phyloP scores from a whole-genome alignment of 2,113 vertebrate genomes.

The Melanotaenia duboulayi region DNA sequence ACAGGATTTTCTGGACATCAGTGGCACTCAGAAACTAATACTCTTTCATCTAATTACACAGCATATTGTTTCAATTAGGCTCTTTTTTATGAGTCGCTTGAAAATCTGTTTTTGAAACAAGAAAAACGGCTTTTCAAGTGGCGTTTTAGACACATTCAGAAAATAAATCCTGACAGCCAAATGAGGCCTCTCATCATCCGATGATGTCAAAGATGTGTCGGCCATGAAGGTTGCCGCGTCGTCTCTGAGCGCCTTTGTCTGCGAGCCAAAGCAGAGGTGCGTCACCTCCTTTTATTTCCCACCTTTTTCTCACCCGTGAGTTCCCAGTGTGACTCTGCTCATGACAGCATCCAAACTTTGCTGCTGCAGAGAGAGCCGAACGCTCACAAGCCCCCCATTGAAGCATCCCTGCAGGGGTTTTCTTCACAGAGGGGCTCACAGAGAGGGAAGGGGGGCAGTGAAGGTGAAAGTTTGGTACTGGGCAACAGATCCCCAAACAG shows the following conservation, averaged over 20 bases:
- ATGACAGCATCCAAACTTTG: constrained; percentile 88
- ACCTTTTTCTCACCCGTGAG: constrained; percentile 79
- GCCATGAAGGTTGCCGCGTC: constrained; percentile 47
- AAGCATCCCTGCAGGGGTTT: constrained; percentile 86
- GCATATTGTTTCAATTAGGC: constrained; percentile 70
- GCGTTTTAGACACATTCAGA: constrained; percentile 5
- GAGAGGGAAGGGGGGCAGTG: constrained; percentile 45
- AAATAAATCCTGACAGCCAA: constrained; percentile 51
- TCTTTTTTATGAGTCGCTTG: constrained; percentile 41
- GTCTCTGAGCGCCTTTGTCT: constrained; percentile 63
- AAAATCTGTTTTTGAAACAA: constrained; percentile 56
- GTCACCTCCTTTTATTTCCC: constrained; percentile 71
- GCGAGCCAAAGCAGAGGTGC: constrained; percentile 75
- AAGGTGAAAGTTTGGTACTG: constrained; percentile 80
- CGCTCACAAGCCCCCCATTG: constrained; percentile 84
- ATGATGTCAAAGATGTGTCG: constrained; percentile 7
- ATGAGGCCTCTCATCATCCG: not conserved
- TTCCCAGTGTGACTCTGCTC: constrained; percentile 86
- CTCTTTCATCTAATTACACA: constrained; percentile 75
- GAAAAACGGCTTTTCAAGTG: constrained; percentile 24
- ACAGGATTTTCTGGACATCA: constrained; percentile 67
- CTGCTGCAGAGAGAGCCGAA: constrained; percentile 75
- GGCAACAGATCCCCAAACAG: constrained; percentile 77
- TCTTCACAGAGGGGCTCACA: constrained; percentile 66
- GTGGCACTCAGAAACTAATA: constrained; percentile 62